phyloP scores from a whole-genome alignment of 2,888 invertebrate genomes.

The Polydrusus cervinus region DNA sequence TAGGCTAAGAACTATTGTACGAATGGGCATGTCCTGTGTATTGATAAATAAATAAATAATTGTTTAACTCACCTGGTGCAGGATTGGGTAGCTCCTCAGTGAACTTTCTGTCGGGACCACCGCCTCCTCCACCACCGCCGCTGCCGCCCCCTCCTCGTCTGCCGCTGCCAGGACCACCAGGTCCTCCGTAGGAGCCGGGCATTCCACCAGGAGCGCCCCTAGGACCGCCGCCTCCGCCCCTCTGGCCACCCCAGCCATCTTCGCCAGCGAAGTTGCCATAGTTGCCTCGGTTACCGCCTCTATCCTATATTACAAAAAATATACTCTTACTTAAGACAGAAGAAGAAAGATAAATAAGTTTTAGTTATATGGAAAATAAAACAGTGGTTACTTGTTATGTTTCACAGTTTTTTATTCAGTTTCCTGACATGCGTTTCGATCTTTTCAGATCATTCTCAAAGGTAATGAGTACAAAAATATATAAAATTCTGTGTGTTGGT shows the following conservation, averaged over 20 bases:
- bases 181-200: slow-evolving; percentile 56
- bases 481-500: no score
- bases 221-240: slow-evolving; percentile 66
- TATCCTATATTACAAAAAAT: slow-evolving; percentile 36
- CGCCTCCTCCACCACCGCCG: slow-evolving; percentile 60
- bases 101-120: slow-evolving; percentile 65
- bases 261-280: slow-evolving; percentile 72
- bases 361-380: no score
- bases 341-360: no score
- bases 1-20: no score
- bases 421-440: no score
- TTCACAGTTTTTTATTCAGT: no score
- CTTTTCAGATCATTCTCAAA: no score
- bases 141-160: slow-evolving; percentile 49
- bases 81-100: slow-evolving; percentile 67
- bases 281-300: slow-evolving; percentile 71
- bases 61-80: slow-evolving; percentile 69
- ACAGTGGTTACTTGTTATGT: no score
- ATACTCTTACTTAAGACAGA: background rate
- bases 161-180: slow-evolving; percentile 5
- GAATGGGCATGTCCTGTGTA: no score
- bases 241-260: slow-evolving; percentile 62
- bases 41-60: no score
- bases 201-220: slow-evolving; percentile 56
- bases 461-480: no score